These are phyloP conservation scores for Cariama cristata DNA, from an alignment of 2,113 vertebrate genomes.

Conservation along the genomic window DNA sequence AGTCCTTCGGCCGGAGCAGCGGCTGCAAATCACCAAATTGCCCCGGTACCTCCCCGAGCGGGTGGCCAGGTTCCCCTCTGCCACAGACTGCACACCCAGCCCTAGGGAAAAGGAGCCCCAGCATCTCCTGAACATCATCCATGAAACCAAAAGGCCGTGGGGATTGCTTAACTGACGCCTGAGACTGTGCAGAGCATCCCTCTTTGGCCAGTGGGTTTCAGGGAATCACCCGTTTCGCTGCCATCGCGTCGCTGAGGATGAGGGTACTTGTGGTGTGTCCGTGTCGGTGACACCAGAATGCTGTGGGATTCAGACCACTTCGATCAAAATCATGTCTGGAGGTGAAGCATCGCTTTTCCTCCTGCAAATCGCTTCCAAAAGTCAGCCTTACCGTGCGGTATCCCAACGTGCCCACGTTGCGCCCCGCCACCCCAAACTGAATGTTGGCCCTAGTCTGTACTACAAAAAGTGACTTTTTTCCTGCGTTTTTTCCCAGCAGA, in stretches of 20 bases:
- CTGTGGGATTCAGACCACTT: neutral
- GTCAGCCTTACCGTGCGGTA: neutral
- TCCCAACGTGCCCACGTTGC: neutral
- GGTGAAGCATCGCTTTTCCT: neutral
- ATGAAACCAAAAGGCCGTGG: accelerated
- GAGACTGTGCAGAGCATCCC: neutral
- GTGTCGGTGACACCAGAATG: neutral
- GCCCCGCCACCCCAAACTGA: neutral
- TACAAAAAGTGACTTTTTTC: neutral
- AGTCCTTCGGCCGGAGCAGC: accelerated
- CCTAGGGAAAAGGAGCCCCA: accelerated
- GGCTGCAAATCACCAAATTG: neutral
- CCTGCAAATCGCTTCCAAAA: neutral
- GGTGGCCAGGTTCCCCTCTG: accelerated
- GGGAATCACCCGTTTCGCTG: neutral
- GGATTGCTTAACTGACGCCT: neutral
- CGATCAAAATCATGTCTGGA: neutral
- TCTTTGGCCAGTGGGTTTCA: neutral
- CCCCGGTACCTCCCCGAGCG: neutral
- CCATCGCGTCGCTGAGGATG: neutral
- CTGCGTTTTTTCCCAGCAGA: neutral
- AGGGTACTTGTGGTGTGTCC: neutral
- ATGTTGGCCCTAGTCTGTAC: too few relatives aligned
- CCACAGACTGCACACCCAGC: accelerated
- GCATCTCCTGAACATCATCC: neutral